Percentiles rank a stretch among this genome's conserved stretches.
These are phyloP conservation scores for Neofelis nebulosa DNA, from an alignment of 2,113 vertebrate genomes.

Conservation along the genomic window DNA sequence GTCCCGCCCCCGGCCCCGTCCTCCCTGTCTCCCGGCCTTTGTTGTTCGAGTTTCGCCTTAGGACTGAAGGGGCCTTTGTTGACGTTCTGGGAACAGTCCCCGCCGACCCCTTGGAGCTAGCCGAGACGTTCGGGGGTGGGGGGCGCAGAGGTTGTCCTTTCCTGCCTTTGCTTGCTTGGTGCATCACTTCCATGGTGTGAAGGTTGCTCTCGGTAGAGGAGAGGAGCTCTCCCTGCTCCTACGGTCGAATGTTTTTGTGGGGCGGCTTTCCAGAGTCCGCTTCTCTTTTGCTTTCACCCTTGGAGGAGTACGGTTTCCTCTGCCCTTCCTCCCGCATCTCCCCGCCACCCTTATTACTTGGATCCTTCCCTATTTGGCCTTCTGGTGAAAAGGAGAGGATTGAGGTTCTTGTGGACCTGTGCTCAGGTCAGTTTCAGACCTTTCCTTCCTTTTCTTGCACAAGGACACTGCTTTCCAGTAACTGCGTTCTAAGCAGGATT, in stretches of 20 bases:
- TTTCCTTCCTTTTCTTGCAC: neutral
- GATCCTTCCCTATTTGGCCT: neutral
- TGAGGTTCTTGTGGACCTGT: neutral
- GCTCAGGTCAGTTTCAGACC: neutral
- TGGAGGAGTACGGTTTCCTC: neutral
- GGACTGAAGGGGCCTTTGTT: conserved; percentile 78
- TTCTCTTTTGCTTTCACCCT: conserved; percentile 1
- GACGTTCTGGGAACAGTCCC: conserved; percentile 49
- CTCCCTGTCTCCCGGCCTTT: conserved; percentile 72
- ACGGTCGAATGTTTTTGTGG: neutral
- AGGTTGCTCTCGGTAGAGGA: neutral
- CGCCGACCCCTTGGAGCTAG: conserved; percentile 27
- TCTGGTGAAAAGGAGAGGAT: neutral
- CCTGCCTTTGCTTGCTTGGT: neutral
- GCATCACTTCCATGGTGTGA: neutral
- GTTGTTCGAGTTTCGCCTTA: conserved; percentile 69
- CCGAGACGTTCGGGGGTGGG: neutral
- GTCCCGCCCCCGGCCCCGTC: conserved; percentile 57
- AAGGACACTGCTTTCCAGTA: conserved; percentile 49
- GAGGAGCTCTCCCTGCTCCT: neutral
- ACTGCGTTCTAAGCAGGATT: conserved; percentile 1
- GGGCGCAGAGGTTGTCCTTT: neutral
- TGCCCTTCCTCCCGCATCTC: neutral
- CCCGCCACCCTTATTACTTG: neutral
- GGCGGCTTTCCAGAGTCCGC: neutral